Percentiles rank a stretch among this genome's conserved stretches.
phyloP scores from a whole-genome alignment of 2,113 vertebrate species.

The Orycteropus afer region DNA sequence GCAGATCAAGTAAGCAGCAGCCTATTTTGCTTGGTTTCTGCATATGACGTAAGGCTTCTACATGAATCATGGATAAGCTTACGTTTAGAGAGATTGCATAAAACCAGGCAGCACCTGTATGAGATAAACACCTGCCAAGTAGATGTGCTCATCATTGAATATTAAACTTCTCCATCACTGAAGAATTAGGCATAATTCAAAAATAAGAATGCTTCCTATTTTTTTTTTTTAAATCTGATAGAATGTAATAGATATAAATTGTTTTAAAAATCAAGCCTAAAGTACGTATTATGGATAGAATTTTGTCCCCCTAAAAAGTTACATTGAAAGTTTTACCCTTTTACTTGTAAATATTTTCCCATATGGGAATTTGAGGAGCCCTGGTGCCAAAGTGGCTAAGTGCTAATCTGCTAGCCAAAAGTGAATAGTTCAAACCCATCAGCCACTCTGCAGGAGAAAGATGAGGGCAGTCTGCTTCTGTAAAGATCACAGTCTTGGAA shows the following conservation, averaged over 20 bases:
- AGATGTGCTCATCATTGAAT: neutral
- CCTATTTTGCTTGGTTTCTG: neutral
- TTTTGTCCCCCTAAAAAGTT: no score
- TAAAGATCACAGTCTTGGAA: no score
- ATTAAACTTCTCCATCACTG: neutral
- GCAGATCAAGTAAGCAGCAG: neutral
- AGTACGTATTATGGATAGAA: no score
- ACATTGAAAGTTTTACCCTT: no score
- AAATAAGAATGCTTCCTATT: neutral
- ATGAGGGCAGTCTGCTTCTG: no score
- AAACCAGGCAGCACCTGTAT: neutral
- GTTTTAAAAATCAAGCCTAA: neutral
- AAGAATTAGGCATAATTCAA: no score
- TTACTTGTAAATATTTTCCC: no score
- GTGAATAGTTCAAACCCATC: no score
- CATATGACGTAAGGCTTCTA: neutral
- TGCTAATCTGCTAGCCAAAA: no score
- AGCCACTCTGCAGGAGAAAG: no score
- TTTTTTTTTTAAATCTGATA: neutral
- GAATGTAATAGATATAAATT: neutral
- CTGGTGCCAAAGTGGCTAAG: no score
- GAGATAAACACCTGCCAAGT: neutral
- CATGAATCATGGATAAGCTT: neutral
- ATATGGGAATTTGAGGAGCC: no score
- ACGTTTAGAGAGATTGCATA: neutral